Base-by-base conservation (phyloP, 2,797 vertebrate species). In the Odontamblyopus lacepedii region DNA sequence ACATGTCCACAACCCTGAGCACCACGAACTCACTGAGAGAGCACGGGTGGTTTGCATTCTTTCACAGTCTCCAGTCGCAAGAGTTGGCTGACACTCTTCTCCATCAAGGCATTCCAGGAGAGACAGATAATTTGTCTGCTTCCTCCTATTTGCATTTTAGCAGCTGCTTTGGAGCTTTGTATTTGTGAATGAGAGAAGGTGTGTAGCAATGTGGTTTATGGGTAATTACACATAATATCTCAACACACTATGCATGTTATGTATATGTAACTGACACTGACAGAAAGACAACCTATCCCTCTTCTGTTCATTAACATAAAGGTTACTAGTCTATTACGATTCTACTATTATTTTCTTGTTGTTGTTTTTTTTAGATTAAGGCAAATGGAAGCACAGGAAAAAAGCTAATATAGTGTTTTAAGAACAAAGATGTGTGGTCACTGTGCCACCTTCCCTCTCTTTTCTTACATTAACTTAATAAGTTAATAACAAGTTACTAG, bases 91-190 rank as follows among this genome's bases (percentile, higher is more conserved):
- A 70, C 72, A 59, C 32, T 76, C 77, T 75, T 71, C 83, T 76
- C 74, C 86, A 81, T 89, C 83, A 86, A 90, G 76, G 83, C 84
- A 87, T 91, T 91, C 88, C 88, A 76, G 73, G 69, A 74, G 78
- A 89, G 78, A 87, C 86, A 83, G 80, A 90, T 86, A 61, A 86
- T 91, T 90, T 82, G 75, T 90, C 87, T 89, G 88, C 83, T 89
- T 90, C 85, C 89, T 91, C 87, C 81, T 82, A 88, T 91, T 91
- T 88, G 83, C 82, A 79, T 82, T 81, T 75, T 66, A 63, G 55
- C 73, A 15, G 27, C 60, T 9, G 41, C 48, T 50, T 1, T 56
- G 64, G 44, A 51, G 53, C 63, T 11, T 64, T n/a, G 27, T 50
- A 35, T 38, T 53, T 63, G 67, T 80, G 64, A 70, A 44, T 69